A percentile compares a stretch with the other conserved stretches of the same genome.
Conservation (phyloP, 2,888 invertebrate genomes). For the Phragmatobia fuliginosa region DNA sequence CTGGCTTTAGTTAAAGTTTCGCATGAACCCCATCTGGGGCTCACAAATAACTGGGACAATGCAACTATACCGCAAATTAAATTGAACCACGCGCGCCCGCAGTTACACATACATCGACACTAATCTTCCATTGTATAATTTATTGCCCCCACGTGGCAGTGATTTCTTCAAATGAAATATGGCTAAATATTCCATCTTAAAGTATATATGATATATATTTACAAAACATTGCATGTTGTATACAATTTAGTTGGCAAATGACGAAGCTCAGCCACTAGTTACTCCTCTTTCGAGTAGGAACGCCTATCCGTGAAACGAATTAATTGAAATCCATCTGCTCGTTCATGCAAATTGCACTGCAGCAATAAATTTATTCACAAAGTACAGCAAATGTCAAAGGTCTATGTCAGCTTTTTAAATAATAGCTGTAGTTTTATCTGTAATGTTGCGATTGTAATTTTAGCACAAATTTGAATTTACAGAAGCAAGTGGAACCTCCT, state of each 20-base stretch:
- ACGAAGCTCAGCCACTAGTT: constrained; percentile 42
- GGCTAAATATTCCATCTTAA: neutral
- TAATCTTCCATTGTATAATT: constrained; percentile 72
- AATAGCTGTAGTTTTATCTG: neutral
- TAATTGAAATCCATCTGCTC: constrained; percentile 61
- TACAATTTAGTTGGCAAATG: constrained; percentile 40
- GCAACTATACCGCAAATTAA: constrained; percentile 70
- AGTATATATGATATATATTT: neutral
- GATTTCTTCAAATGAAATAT: constrained; percentile 55
- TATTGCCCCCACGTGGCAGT: constrained; percentile 66
- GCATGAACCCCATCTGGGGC: constrained; percentile 59
- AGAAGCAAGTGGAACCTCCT: neutral
- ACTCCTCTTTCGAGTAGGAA: constrained; percentile 47
- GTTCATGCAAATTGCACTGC: constrained; percentile 53
- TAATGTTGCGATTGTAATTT: neutral
- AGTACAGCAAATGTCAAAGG: constrained; percentile 41
- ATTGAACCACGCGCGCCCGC: constrained; percentile 59
- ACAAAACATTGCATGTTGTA: constrained; percentile 10
- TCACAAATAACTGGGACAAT: constrained; percentile 70
- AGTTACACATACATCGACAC: constrained; percentile 70
- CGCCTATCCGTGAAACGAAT: constrained; percentile 46
- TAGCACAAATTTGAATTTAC: neutral
- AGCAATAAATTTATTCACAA: constrained; percentile 55
- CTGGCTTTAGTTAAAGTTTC: constrained; percentile 59
- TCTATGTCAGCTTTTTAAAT: constrained; percentile 4